Evolutionary conservation across 2,113 vertebrate genomes (phyloP), one percentile per base, ranked within the genome.

Genomic region (Otocyon megalotis): DNA sequence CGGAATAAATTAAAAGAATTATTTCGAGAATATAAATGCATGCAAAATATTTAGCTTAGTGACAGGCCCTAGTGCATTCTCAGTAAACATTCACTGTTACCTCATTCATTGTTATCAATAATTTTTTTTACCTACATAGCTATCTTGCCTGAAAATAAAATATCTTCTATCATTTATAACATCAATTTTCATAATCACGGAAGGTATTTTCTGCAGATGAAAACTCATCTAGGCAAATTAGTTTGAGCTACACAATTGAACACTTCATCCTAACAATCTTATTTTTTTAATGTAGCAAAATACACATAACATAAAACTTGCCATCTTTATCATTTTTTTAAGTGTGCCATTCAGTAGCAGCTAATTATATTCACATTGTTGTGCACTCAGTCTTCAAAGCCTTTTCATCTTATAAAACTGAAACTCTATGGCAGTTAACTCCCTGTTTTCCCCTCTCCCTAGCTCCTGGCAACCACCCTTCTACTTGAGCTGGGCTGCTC

Each of bases 91-190:
- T 58, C 83, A 50, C 22, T 83, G 8, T 80, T 65, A 13, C 89
- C 15, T 22, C 32, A 63, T 94, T 96, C 67, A 79, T 87, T 69
- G 43, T 50, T 87, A 17, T 53, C 84, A 84, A 30, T 87, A 54
- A 28, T 28, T 90, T 95, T 90, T 95, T 67, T 89, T 72, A 79
- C 58, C 20, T 48, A 81, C 35, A 56, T 93, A 88, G 6, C 22
- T 93, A 26, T 79, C 32, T 95, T 79, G 7, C 80, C 85, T 94
- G 56, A 84, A 96, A 90, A 87, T 54, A 30, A 92, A 90, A 26
- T 81, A 26, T 79, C 88, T 69, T 69, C 4, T 32, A 32, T 54
- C 13, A 62, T 93, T 84, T 82, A 69, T 0, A 76, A 26, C 28
- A 88, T 72, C n/a, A 80, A 10, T 84, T 90, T 92, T n/a, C 32